Percentiles rank a stretch among this genome's conserved stretches.
phyloP scores from a whole-genome alignment of 2,113 vertebrate species.

The Miniopterus natalensis region DNA sequence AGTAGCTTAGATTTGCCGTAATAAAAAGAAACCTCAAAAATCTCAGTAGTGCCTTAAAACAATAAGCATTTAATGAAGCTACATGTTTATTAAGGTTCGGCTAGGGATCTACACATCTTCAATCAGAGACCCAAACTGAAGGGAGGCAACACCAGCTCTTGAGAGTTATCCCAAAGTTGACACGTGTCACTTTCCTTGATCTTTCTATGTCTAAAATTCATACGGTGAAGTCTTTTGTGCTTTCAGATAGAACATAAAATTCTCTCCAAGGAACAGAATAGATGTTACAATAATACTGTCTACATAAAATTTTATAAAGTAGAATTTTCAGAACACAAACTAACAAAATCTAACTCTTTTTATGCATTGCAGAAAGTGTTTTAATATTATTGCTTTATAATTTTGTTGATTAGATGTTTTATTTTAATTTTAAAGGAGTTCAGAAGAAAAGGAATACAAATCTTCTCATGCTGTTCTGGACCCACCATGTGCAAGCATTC shows the following conservation, averaged over 20 bases:
- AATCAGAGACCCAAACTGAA: not conserved
- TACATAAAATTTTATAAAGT: not conserved
- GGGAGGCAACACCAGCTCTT: not conserved
- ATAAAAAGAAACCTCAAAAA: slow-evolving; percentile 14
- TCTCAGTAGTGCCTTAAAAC: not conserved
- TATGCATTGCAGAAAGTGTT: not conserved
- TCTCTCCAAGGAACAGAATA: not conserved
- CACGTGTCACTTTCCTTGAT: not conserved
- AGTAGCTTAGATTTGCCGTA: not conserved
- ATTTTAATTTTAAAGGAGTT: not conserved
- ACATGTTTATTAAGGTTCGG: not conserved
- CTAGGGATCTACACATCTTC: not conserved
- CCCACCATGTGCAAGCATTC: not conserved
- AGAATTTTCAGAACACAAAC: not conserved
- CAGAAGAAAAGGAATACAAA: not conserved
- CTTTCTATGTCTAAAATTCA: not conserved
- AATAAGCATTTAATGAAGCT: not conserved
- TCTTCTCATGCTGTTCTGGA: not conserved
- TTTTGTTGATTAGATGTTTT: not conserved
- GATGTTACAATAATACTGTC: not conserved
- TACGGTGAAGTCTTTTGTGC: not conserved
- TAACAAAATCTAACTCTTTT: not conserved
- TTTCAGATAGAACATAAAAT: not conserved
- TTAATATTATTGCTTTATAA: not conserved
- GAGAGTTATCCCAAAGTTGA: not conserved